Percentiles rank a stretch among this genome's conserved stretches.
These are phyloP conservation scores for Dendrolimus houi DNA, from an alignment of 2,888 invertebrate species.

Conservation along the genomic window DNA sequence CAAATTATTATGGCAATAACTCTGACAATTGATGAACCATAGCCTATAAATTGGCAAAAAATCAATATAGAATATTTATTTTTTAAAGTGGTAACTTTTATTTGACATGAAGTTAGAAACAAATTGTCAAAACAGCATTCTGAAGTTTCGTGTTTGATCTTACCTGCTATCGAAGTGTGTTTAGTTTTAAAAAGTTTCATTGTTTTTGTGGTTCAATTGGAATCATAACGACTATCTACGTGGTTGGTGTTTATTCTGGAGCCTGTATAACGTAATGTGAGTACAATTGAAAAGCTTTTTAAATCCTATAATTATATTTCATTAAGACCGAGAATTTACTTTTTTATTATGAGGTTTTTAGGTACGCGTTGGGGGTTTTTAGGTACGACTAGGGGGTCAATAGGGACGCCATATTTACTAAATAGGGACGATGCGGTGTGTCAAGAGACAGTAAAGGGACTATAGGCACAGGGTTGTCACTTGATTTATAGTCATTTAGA, in stretches of 20 bases:
- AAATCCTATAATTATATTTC: neutral
- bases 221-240: neutral
- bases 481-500: neutral
- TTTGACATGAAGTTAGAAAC: neutral
- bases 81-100: neutral
- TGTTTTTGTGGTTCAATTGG: neutral
- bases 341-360: neutral
- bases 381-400: neutral
- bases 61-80: neutral
- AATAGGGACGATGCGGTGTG: neutral
- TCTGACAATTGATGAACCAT: neutral
- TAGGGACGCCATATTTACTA: neutral
- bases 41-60: neutral
- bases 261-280: neutral
- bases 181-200: neutral
- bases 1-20: neutral
- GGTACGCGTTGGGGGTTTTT: neutral
- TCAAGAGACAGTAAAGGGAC: neutral
- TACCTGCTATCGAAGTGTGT: neutral
- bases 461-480: neutral
- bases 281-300: neutral
- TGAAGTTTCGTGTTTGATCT: neutral
- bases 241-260: no score
- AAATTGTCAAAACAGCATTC: neutral
- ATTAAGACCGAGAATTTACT: neutral